phyloP scores from a whole-genome alignment of 2,888 invertebrate species.

The Pycnomerus fuliginosus region DNA sequence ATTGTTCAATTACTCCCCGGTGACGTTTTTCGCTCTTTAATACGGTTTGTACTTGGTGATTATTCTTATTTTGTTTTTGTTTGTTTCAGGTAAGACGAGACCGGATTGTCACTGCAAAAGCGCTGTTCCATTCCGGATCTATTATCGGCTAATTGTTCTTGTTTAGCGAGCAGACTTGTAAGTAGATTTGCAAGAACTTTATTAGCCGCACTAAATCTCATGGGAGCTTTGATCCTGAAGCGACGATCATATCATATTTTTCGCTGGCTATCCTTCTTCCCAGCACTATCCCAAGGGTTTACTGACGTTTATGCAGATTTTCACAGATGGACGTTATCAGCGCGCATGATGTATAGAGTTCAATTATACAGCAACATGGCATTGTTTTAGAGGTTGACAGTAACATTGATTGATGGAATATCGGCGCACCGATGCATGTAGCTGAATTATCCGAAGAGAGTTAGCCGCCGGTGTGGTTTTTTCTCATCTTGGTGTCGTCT shows the following conservation, averaged over 20 bases:
- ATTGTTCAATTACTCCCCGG: constrained; percentile 11
- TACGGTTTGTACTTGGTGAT: neutral
- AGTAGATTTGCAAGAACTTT: constrained; percentile 19
- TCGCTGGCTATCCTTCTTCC: neutral
- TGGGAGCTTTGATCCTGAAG: constrained; percentile 3
- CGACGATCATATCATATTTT: constrained; percentile 1
- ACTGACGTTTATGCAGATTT: constrained; percentile 40
- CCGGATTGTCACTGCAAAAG: neutral
- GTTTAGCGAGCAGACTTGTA: constrained; percentile 12
- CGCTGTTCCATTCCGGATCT: constrained; percentile 1
- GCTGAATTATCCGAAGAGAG: constrained; percentile 37
- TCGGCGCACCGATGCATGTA: constrained; percentile 44
- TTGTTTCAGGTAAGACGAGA: constrained; percentile 12
- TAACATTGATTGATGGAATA: constrained; percentile 53
- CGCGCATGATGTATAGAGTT: constrained; percentile 50
- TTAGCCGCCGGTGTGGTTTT: too few relatives aligned
- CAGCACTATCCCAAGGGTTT: constrained; percentile 6
- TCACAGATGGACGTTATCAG: constrained; percentile 43
- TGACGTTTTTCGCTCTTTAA: constrained; percentile 5
- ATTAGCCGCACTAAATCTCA: constrained; percentile 18
- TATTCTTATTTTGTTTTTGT: constrained; percentile 3
- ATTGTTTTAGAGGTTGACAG: constrained; percentile 53
- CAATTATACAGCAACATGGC: constrained; percentile 53
- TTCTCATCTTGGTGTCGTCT: too few relatives aligned
- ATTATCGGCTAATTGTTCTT: constrained; percentile 20